Percentiles rank a stretch among this genome's conserved stretches.
Evolutionary conservation across 2,797 vertebrate genomes (phyloP).

Genomic region (Gorsachius magnificus): DNA sequence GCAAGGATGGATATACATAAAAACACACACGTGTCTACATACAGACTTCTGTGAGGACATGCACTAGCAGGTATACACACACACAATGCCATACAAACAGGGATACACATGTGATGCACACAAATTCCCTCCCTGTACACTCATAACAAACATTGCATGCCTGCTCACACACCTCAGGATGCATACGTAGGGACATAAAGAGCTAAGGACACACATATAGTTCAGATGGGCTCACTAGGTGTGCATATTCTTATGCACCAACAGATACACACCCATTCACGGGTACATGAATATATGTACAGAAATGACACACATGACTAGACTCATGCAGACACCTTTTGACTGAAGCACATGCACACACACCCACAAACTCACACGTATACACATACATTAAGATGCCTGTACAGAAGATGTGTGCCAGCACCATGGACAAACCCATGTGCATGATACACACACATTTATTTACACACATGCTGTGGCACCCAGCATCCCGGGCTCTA

Average conservation of each 20-base stretch:
- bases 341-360: background rate
- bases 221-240: background rate
- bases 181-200: rapidly evolving
- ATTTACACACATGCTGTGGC: background rate
- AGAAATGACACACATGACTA: background rate
- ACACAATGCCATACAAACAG: background rate
- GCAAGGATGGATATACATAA: background rate
- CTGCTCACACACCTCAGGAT: background rate
- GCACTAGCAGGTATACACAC: background rate
- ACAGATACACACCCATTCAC: background rate
- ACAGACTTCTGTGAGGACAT: background rate
- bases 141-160: background rate
- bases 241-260: background rate
- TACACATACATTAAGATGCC: background rate
- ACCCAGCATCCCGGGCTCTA: background rate
- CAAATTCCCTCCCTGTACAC: background rate
- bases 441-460: background rate
- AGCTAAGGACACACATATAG: background rate
- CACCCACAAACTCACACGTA: background rate
- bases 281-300: rapidly evolving
- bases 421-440: background rate
- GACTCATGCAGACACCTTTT: background rate
- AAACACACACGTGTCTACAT: background rate
- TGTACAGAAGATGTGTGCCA: background rate
- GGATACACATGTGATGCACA: background rate